Conservation (phyloP, 1,140 invertebrate species). For the Lineus longissimus region DNA sequence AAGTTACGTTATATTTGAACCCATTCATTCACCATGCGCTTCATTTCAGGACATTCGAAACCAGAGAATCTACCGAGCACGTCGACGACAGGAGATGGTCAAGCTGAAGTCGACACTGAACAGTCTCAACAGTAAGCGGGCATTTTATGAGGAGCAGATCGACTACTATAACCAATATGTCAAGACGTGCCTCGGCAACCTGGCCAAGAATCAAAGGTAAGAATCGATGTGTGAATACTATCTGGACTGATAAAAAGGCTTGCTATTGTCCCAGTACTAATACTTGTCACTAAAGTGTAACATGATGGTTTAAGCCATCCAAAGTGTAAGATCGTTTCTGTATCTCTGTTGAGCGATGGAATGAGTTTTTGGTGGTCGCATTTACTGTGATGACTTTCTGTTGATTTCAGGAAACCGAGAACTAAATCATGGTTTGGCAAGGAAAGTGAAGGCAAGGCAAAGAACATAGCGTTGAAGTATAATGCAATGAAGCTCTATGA, state of each 20-base stretch:
- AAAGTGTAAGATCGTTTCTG: no score
- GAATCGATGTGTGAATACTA: slow-evolving; percentile 20
- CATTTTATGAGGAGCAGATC: slow-evolving; percentile 74
- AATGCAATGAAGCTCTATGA: slow-evolving; percentile 69
- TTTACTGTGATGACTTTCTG: no score
- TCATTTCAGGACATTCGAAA: slow-evolving; percentile 46
- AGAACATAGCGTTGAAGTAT: slow-evolving; percentile 54
- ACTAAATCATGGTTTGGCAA: no score
- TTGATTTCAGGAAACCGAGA: no score
- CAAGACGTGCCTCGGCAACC: slow-evolving; percentile 70
- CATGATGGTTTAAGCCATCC: no score
- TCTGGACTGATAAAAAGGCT: slow-evolving; percentile 5
- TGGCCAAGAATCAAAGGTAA: slow-evolving; percentile 67
- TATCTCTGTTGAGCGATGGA: no score
- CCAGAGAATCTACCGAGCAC: slow-evolving; percentile 50
- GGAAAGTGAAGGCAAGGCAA: no score
- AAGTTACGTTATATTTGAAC: slow-evolving; percentile 1
- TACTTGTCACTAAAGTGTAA: no score
- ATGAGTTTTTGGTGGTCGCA: no score
- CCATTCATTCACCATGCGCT: neutral
- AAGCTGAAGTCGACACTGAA: slow-evolving; percentile 65
- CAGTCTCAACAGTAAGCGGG: slow-evolving; percentile 66
- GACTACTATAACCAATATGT: slow-evolving; percentile 76
- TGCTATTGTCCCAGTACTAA: slow-evolving; percentile 7
- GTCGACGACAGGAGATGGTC: slow-evolving; percentile 60